phyloP scores from a whole-genome alignment of 2,113 vertebrate genomes.

The Edolisoma coerulescens region DNA sequence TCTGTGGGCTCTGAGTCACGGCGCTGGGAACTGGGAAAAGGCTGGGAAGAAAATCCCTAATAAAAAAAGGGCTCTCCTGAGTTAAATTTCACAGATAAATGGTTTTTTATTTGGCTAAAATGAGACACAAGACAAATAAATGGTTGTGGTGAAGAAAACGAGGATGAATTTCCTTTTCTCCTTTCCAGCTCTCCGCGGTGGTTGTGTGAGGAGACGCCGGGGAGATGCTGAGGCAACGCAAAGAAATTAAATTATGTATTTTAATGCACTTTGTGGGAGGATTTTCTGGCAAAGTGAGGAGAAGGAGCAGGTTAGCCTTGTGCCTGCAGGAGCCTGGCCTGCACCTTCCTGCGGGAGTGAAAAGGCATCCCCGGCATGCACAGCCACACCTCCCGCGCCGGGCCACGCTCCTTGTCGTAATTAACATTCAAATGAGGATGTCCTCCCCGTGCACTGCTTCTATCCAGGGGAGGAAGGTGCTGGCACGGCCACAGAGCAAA shows the following conservation, averaged over 20 bases:
- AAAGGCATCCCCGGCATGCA: neutral
- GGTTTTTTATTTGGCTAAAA: neutral
- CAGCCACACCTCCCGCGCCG: neutral
- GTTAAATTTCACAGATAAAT: neutral
- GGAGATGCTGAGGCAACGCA: accelerated
- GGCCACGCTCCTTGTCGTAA: neutral
- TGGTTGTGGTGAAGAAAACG: neutral
- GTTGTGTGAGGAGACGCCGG: neutral
- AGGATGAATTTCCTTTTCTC: neutral
- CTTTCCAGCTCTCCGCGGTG: neutral
- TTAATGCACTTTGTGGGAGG: neutral
- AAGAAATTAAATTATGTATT: neutral
- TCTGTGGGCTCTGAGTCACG: neutral
- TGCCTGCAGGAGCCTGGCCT: neutral
- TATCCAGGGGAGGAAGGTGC: neutral
- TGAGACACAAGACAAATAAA: neutral
- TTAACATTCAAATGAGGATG: neutral
- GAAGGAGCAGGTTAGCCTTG: accelerated
- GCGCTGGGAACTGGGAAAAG: accelerated
- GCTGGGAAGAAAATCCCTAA: neutral
- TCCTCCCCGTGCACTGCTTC: neutral
- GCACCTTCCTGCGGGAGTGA: neutral
- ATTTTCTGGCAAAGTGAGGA: neutral
- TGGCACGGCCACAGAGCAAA: neutral
- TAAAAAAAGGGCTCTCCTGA: neutral